These are phyloP conservation scores for Herpetotheres cachinnans DNA, from an alignment of 2,113 vertebrate genomes.

Conservation along the genomic window DNA sequence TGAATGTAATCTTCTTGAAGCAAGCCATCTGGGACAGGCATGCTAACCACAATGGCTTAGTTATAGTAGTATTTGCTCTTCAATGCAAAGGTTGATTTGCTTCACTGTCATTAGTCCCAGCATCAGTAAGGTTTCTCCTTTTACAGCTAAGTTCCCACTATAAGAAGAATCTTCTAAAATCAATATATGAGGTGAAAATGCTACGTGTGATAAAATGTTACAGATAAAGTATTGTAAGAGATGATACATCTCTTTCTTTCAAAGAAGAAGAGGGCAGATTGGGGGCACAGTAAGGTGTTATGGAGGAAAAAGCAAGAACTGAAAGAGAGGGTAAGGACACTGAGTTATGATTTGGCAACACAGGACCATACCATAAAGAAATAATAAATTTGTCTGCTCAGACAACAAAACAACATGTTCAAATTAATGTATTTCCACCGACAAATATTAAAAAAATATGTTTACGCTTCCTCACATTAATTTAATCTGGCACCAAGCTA, in stretches of 20 bases:
- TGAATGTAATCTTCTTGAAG: conserved; percentile 51
- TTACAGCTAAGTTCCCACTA: not conserved
- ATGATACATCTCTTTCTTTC: conserved; percentile 5
- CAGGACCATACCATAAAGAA: not conserved
- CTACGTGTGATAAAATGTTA: not conserved
- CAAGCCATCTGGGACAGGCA: conserved; percentile 47
- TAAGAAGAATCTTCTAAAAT: conserved; percentile 29
- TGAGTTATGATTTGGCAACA: not conserved
- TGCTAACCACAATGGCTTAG: conserved; percentile 22
- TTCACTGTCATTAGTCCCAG: conserved; percentile 24
- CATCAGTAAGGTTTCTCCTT: not conserved
- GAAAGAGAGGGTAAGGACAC: not conserved
- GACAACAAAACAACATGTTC: not conserved
- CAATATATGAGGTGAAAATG: conserved; percentile 18
- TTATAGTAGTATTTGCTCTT: conserved; percentile 18
- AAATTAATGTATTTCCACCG: not conserved
- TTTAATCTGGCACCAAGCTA: not conserved
- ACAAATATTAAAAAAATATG: not conserved
- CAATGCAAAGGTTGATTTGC: conserved; percentile 7
- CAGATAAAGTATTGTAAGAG: not conserved
- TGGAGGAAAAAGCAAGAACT: not conserved
- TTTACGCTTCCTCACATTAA: not conserved
- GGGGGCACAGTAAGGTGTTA: not conserved
- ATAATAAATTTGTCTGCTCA: not conserved
- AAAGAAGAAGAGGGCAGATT: not conserved